Evolutionary conservation across 2,888 invertebrate species (phyloP), one percentile per base, ranked within the genome.

Genomic region (Ferdinandea cuprea): DNA sequence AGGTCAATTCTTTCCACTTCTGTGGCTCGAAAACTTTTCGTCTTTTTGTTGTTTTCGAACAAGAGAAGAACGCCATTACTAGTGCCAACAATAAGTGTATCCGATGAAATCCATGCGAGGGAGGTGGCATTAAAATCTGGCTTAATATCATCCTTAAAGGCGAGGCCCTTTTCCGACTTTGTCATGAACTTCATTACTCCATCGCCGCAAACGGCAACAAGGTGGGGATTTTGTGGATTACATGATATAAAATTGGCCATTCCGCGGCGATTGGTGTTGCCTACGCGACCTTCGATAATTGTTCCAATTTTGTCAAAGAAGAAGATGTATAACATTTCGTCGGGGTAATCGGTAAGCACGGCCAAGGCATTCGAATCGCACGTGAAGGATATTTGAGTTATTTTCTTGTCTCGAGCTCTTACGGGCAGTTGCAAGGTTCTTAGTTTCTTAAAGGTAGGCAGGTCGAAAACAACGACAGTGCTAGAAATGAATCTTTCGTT

Each of bases 11-110:
- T 56, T 17, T 89, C 88, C 0, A 88, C 87, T 2, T 88, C 86
- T 19, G 81, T 87, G 0, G 95, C 95, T 76, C 92, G 92, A 87
- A 94, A 95, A 0, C 93, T 89, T 44, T 93, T 93, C 85, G 95
- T 95, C 61, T 96, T 90, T 85, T 98, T 97, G 0, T 96, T 97
- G 86, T 95, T 95, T 89, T 98, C 97, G 69, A 98, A 93, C 79
- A 97, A 91, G 88, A 97, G 92, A 37, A 98, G 92, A 80, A 94
- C 92, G 15, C 97, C 97, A 74, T 93, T 94, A 68, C 93, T 92
- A 0, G 97, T 96, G 2, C 98, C 98, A 42, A 89, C 83, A 85
- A 90, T 85, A n/a, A 98, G 92, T 59, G 96, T 92, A 87, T 98
- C 98, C 66, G 95, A 92, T 1, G 95, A 94, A 48, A 98, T 89